Base-by-base conservation (phyloP, 1,140 invertebrate species). In the Polypedilum pembai region DNA sequence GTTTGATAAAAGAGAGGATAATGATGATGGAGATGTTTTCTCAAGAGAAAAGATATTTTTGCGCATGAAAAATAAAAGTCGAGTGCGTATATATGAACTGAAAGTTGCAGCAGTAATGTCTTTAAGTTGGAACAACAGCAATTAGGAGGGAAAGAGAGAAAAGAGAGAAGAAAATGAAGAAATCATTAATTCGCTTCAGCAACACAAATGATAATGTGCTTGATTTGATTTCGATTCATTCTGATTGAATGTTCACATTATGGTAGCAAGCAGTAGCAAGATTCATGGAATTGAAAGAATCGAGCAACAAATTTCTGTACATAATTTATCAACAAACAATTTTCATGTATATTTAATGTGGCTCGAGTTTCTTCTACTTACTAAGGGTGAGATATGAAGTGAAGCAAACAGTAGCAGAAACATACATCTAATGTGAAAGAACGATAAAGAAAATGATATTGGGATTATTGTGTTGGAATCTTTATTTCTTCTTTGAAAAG, bases 281-380 rank as follows among this genome's bases (percentile, higher is more conserved):
- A 45, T 12, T 8, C 15, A 45, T 45, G 45, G 45, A 56, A 56
- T 4, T 4, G 45, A 45, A 45, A 45, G 41, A 45, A 45, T 10
- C 15, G 41, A 56, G 45, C 45, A 56, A 56, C 45, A 56, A 56
- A 56, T 56, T 56, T 56, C 45, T 56, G 45, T 56, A 56, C 45
- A 56, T 56, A 56, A 56, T 56, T 56, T 56, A 56, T 56, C 45
- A 56, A 56, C 45, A 56, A 56, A 56, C 45, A 56, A 56, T 56
- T 56, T 56, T 56, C 45, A 56, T 56, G 45, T 56, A 56, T 56
- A 56, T 56, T 56, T 56, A 56, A 56, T 56, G 45, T 56, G 45
- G n/a, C 45, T 56, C 45, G 45, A 56, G 45, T 56, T n/a, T 56
- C 12, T 56, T 12, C 45, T 56, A 45, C 41, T 12, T 56, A 56